Evolutionary conservation across 2,797 vertebrate genomes (phyloP).

Genomic region (Diceros bicornis): DNA sequence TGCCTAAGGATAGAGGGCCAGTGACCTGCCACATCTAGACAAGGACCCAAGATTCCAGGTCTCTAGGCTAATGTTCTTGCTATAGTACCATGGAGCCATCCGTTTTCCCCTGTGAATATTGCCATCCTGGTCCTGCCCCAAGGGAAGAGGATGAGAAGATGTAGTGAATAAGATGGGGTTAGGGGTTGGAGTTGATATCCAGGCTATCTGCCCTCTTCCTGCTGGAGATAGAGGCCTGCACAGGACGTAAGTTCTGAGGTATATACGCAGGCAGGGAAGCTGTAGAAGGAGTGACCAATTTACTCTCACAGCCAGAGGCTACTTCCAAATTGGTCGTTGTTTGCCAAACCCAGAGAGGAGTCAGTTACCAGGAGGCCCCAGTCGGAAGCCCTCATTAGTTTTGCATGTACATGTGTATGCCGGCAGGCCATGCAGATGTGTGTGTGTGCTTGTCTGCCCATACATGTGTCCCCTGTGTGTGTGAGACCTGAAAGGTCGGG

Average conservation of each 20-base stretch:
- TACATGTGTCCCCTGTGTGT: background rate
- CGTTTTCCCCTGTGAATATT: background rate
- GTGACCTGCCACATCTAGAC: background rate
- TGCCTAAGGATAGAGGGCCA: background rate
- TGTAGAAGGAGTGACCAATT: background rate
- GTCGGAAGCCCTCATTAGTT: background rate
- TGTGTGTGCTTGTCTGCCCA: background rate
- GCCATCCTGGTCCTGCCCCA: background rate
- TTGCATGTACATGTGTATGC: background rate
- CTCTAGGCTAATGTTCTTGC: background rate
- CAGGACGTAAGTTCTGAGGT: conserved; percentile 37
- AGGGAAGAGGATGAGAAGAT: background rate
- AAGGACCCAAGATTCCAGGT: background rate
- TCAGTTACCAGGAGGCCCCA: background rate
- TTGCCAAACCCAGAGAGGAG: background rate
- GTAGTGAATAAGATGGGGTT: background rate
- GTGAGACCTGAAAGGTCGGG: conserved; percentile 59
- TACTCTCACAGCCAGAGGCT: background rate
- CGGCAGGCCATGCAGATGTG: background rate
- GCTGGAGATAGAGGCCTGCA: background rate
- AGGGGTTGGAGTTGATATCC: background rate
- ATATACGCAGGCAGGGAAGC: background rate
- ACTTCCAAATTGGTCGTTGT: background rate
- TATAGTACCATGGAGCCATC: background rate
- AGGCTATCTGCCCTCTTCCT: background rate